phyloP scores from a whole-genome alignment of 2,113 vertebrate species.

The Percina caprodes region DNA sequence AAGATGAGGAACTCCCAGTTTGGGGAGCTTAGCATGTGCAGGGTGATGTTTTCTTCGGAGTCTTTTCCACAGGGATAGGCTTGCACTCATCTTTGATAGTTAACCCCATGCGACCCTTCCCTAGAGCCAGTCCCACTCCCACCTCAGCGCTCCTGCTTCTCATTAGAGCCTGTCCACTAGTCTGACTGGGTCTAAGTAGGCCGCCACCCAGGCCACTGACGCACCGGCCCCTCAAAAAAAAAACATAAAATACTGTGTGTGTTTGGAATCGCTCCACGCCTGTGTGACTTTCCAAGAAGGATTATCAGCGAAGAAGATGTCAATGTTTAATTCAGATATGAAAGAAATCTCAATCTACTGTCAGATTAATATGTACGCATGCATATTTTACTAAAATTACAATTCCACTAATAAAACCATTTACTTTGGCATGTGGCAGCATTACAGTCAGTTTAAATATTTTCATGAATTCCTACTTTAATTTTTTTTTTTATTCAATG shows the following conservation, averaged over 20 bases:
- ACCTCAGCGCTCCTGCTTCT: constrained; percentile 83
- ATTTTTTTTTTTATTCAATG: constrained; percentile 3
- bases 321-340: constrained; percentile 1
- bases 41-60: constrained; percentile 82
- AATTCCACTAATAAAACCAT: constrained; percentile 35
- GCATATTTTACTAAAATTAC: constrained; percentile 25
- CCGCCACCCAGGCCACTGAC: constrained; percentile 59
- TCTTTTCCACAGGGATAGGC: constrained; percentile 86
- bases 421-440: constrained; percentile 13
- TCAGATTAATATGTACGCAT: not conserved
- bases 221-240: constrained; percentile 24
- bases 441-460: not conserved
- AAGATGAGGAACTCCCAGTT: constrained; percentile 82
- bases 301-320: constrained; percentile 22
- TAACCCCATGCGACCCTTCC: constrained; percentile 83
- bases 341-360: constrained; percentile 20
- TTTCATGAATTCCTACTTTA: constrained; percentile 7
- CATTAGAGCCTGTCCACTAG: constrained; percentile 81
- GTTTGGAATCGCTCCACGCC: constrained; percentile 15
- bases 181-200: constrained; percentile 61
- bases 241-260: constrained; percentile 18
- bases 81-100: constrained; percentile 89
- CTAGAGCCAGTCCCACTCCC: constrained; percentile 77
- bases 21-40: constrained; percentile 81
- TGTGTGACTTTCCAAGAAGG: constrained; percentile 12